A percentile compares a stretch with the other conserved stretches of the same genome.
phyloP scores from a whole-genome alignment of 2,797 vertebrate genomes.

The Chelon labrosus region DNA sequence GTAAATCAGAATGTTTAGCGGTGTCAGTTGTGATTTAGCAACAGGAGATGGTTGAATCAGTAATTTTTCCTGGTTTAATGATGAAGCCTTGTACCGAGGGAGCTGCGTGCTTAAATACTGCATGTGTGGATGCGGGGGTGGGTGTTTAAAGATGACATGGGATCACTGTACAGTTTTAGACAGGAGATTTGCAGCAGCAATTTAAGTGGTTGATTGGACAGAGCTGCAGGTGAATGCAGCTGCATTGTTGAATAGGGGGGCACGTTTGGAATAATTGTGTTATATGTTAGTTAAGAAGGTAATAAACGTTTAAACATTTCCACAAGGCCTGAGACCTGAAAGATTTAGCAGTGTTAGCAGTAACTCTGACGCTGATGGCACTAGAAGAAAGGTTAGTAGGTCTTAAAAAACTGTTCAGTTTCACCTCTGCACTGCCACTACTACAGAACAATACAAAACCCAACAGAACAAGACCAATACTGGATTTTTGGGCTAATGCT shows the following conservation, averaged over 20 bases:
- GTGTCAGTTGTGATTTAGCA: conserved; percentile 47
- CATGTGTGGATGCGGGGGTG: conserved; percentile 25
- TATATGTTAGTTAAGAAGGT: not conserved
- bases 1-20: conserved; percentile 64
- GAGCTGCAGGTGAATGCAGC: conserved; percentile 8
- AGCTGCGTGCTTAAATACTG: conserved; percentile 53
- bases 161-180: conserved; percentile 26
- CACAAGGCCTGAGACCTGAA: not conserved
- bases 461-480: no score
- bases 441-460: no score
- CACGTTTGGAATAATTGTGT: not conserved
- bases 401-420: not conserved
- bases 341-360: not conserved
- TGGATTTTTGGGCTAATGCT: no score
- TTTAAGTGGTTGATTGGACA: conserved; percentile 53
- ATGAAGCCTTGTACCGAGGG: conserved; percentile 41
- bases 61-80: conserved; percentile 52
- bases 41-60: conserved; percentile 40
- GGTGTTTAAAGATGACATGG: conserved; percentile 46
- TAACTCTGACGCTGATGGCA: not conserved
- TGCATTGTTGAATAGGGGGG: not conserved
- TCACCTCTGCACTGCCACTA: not conserved
- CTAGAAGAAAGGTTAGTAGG: not conserved
- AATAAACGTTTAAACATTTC: not conserved
- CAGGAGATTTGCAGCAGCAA: conserved; percentile 38